These are phyloP conservation scores for Larimichthys polyactis DNA, from an alignment of 2,113 vertebrate species.

Conservation along the genomic window DNA sequence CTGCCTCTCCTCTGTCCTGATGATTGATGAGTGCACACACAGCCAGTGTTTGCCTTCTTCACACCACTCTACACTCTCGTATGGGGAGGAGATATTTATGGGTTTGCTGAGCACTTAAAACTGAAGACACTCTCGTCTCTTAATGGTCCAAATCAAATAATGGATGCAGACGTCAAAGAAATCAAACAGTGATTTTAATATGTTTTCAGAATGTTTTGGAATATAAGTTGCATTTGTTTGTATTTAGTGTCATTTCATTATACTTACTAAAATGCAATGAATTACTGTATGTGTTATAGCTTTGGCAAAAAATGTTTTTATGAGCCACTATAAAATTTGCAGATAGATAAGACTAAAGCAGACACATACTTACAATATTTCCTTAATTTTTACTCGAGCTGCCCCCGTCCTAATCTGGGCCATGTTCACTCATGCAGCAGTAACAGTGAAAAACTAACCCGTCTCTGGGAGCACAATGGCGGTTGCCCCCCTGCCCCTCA, in stretches of 20 bases:
- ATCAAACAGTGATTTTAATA: not conserved
- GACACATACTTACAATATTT: conserved; percentile 31
- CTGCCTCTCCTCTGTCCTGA: conserved; percentile 42
- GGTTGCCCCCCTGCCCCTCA: conserved; percentile 63
- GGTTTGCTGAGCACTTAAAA: conserved; percentile 77
- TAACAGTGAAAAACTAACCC: conserved; percentile 88
- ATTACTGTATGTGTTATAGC: not conserved
- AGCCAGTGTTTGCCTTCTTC: conserved; percentile 76
- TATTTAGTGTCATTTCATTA: no score
- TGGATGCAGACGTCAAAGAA: not conserved
- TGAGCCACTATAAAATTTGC: not conserved
- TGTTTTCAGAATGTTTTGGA: not conserved
- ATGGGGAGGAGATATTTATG: conserved; percentile 69
- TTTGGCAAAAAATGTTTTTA: not conserved
- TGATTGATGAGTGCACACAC: conserved; percentile 75
- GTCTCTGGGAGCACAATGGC: conserved; percentile 81
- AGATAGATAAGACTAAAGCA: not conserved
- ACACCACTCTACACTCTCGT: conserved; percentile 40
- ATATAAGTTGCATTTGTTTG: no score
- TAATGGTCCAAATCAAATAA: not conserved
- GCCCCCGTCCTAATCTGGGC: conserved; percentile 60
- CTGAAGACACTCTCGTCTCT: conserved; percentile 40
- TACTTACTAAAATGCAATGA: not conserved
- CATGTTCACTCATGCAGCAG: conserved; percentile 81
- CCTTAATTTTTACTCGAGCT: conserved; percentile 22